These are phyloP conservation scores for Ceriagrion tenellum DNA, from an alignment of 2,888 invertebrate species.

Conservation along the genomic window DNA sequence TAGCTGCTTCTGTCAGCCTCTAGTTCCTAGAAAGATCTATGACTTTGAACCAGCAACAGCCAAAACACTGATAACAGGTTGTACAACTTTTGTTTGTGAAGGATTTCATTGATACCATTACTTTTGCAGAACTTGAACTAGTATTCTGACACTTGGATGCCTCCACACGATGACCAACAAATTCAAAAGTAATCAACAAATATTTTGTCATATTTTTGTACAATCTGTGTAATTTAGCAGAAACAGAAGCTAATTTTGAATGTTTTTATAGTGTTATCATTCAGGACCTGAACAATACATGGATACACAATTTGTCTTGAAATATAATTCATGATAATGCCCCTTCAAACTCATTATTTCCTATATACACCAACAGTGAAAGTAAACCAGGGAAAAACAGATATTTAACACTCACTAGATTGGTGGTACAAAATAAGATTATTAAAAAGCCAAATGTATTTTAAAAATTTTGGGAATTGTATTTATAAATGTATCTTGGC, in stretches of 20 bases:
- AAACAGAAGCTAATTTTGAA: constrained; percentile 66
- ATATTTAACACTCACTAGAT: constrained; percentile 66
- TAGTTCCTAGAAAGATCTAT: constrained; percentile 57
- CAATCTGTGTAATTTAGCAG: constrained; percentile 65
- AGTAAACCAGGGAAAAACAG: constrained; percentile 57
- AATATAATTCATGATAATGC: constrained; percentile 54
- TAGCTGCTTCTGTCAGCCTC: constrained; percentile 62
- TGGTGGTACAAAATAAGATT: constrained; percentile 65
- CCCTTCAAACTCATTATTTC: constrained; percentile 43
- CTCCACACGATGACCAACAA: constrained; percentile 49
- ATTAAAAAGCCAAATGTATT: constrained; percentile 64
- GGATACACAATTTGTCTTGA: constrained; percentile 58
- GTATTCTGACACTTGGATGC: constrained; percentile 33
- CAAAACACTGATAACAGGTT: constrained; percentile 40
- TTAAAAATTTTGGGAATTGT: constrained; percentile 58
- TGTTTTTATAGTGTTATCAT: constrained; percentile 68
- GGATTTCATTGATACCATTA: constrained; percentile 34
- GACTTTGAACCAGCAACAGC: constrained; percentile 18
- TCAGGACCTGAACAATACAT: constrained; percentile 64
- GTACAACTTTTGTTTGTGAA: constrained; percentile 33
- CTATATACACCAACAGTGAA: constrained; percentile 62
- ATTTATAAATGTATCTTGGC: constrained; percentile 66
- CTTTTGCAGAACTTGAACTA: constrained; percentile 45
- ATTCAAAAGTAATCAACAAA: constrained; percentile 62
- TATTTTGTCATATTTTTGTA: constrained; percentile 68